phyloP scores from a whole-genome alignment of 1,140 invertebrate genomes.

The Druon quercuslanigerum region DNA sequence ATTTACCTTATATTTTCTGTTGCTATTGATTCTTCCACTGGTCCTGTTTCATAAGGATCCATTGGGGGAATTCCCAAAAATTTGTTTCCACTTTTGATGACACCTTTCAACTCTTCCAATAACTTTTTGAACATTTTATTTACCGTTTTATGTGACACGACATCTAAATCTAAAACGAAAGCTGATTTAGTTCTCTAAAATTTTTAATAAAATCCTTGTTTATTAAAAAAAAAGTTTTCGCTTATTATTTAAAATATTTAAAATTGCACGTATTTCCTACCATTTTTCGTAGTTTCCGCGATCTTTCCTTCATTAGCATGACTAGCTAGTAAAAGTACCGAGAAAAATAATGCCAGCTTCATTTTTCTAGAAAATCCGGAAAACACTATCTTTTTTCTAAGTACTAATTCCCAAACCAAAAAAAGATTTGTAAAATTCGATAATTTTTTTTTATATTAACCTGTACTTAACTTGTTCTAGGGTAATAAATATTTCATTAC shows the following conservation, averaged over 20 bases:
- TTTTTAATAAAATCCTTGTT: not conserved
- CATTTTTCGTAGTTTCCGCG: too few species aligned
- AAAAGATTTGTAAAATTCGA: too few species aligned
- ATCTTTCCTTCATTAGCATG: too few species aligned
- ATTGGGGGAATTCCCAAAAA: conserved; percentile 38
- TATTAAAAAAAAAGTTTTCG: not conserved
- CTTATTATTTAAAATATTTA: too few species aligned
- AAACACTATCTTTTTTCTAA: too few species aligned
- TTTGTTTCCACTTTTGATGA: conserved; percentile 36
- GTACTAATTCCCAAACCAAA: not conserved
- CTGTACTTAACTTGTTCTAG: too few species aligned
- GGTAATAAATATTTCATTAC: too few species aligned
- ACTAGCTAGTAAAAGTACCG: not conserved
- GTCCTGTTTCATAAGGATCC: conserved; percentile 34
- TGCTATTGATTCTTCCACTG: not conserved
- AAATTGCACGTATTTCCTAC: not conserved
- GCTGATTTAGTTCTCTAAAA: not conserved
- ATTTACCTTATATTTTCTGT: not conserved
- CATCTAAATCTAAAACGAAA: not conserved
- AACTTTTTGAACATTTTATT: conserved; percentile 31
- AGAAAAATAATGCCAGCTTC: not conserved
- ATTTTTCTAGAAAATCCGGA: not conserved
- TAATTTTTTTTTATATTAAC: too few species aligned
- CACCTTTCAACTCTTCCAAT: conserved; percentile 36
- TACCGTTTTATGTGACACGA: not conserved